phyloP scores from a whole-genome alignment of 2,888 invertebrate genomes.

The Drosophila macrospina region DNA sequence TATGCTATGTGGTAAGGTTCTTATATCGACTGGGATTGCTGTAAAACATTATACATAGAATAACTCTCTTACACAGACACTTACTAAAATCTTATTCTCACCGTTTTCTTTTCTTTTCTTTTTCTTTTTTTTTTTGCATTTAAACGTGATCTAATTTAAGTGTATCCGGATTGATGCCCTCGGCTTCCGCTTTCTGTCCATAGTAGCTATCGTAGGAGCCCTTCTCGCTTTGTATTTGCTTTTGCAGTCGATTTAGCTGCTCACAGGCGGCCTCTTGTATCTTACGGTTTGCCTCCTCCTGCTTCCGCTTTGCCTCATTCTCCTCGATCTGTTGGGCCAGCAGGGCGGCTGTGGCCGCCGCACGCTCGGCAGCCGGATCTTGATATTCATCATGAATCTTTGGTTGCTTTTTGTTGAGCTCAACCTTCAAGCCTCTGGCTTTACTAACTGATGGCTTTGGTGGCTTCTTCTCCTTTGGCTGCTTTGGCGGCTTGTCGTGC shows the following conservation, averaged over 20 bases:
- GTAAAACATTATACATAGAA: slow-evolving; percentile 39
- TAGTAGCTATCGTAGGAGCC: slow-evolving; percentile 72
- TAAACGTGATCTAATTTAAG: slow-evolving; percentile 71
- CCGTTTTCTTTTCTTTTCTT: slow-evolving; percentile 10
- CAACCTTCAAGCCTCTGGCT: slow-evolving; percentile 51
- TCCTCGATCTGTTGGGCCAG: slow-evolving; percentile 82
- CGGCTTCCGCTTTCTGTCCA: slow-evolving; percentile 68
- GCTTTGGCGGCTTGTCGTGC: slow-evolving; percentile 74
- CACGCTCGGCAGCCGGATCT: slow-evolving; percentile 73
- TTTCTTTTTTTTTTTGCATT: neutral
- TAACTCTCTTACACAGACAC: slow-evolving; percentile 13
- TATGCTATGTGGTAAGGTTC: slow-evolving; percentile 9
- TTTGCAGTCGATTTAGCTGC: slow-evolving; percentile 74
- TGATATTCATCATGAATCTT: slow-evolving; percentile 75
- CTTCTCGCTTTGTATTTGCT: slow-evolving; percentile 64
- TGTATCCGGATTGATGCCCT: slow-evolving; percentile 55
- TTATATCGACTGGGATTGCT: slow-evolving; percentile 57
- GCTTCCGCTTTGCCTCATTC: slow-evolving; percentile 77
- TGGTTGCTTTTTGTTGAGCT: slow-evolving; percentile 64
- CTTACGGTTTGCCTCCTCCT: slow-evolving; percentile 74
- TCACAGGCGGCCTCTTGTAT: slow-evolving; percentile 82
- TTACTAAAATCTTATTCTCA: slow-evolving; percentile 32
- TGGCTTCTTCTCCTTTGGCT: slow-evolving; percentile 57
- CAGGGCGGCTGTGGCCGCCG: slow-evolving; percentile 80
- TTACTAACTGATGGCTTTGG: slow-evolving; percentile 63